Conservation (phyloP, 2,113 vertebrate genomes). For the Solenodon paradoxus region DNA sequence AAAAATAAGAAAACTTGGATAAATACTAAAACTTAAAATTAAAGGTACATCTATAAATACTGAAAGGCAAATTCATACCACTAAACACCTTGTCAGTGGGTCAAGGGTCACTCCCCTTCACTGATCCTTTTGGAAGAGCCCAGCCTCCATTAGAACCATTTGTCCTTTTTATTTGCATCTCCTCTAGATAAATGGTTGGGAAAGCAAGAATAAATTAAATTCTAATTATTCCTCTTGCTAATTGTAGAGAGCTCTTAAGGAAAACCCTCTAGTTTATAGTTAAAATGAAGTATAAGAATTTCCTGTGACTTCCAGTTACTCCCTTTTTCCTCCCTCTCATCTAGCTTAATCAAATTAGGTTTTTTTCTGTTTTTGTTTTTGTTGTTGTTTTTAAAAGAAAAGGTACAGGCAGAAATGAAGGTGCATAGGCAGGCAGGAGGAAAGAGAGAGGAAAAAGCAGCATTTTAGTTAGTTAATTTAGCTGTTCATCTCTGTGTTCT, state of each 20-base stretch:
- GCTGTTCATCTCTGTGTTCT: no score
- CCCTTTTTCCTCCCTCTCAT: neutral
- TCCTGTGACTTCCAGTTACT: neutral
- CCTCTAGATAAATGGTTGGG: neutral
- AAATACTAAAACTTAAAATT: neutral
- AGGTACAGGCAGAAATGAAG: no score
- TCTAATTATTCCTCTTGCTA: slow-evolving; percentile 16
- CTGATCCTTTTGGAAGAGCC: neutral
- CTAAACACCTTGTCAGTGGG: neutral
- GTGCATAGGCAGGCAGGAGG: no score
- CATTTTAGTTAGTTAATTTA: no score
- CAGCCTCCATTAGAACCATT: neutral
- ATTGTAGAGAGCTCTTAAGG: neutral
- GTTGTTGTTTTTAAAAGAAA: no score
- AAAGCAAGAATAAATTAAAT: slow-evolving; percentile 23
- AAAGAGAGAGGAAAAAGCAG: no score
- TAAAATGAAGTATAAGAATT: neutral
- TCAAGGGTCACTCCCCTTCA: neutral
- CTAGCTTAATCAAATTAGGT: neutral
- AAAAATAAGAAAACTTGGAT: neutral
- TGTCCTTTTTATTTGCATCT: neutral
- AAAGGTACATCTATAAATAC: neutral
- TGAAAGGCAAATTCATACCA: neutral
- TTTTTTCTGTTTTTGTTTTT: no score
- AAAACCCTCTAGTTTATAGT: neutral